Percentiles rank a stretch among this genome's conserved stretches.
Evolutionary conservation across 2,888 invertebrate species (phyloP).

Genomic region (Lydus trimaculatus): DNA sequence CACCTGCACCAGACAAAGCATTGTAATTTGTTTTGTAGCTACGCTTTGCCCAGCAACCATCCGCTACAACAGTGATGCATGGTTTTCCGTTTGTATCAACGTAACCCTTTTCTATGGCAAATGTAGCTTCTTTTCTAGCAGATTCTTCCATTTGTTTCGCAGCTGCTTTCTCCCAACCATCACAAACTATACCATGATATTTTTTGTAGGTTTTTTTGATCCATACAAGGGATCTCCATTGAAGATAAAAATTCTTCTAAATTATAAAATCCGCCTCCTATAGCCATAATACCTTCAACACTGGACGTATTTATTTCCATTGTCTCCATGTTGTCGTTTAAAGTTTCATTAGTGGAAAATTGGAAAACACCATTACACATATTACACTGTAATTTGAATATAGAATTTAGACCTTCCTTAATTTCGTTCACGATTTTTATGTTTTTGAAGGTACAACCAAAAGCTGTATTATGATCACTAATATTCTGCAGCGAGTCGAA

Average conservation of each 20-base stretch:
- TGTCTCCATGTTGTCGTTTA: no score
- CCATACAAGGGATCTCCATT: not conserved
- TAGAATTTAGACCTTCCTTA: no score
- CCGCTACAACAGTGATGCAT: constrained; percentile 33
- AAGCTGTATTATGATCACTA: no score
- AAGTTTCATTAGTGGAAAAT: no score
- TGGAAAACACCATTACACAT: no score
- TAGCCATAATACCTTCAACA: not conserved
- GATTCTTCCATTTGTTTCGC: not conserved
- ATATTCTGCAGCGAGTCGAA: no score
- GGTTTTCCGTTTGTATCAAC: constrained; percentile 28
- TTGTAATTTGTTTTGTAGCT: constrained; percentile 25
- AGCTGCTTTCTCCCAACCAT: not conserved
- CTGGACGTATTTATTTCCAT: not conserved
- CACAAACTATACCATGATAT: not conserved
- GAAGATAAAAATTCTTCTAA: not conserved
- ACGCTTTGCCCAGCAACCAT: constrained; percentile 35
- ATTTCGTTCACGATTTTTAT: no score
- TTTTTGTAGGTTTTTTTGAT: not conserved
- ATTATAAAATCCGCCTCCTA: not conserved
- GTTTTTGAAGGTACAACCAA: no score
- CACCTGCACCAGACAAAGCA: not conserved
- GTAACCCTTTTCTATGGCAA: constrained; percentile 29
- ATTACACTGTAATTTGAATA: no score
- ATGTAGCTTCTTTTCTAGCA: constrained; percentile 15